phyloP scores from a whole-genome alignment of 2,113 vertebrate species.

The Cacatua alba region DNA sequence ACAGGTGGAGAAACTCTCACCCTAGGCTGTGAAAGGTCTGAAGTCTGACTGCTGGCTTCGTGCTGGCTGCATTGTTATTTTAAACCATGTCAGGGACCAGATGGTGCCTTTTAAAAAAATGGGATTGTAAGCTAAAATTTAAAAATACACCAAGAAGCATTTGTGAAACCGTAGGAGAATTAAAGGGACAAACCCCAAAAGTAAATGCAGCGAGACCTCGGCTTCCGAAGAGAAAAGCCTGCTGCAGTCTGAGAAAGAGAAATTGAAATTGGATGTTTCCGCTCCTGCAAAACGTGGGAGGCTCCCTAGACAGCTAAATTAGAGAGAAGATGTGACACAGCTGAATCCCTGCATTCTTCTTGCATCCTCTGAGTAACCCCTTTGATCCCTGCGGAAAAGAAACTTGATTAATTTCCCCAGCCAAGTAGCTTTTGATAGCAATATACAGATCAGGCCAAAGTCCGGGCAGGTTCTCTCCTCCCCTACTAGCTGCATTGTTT shows the following conservation, averaged over 20 bases:
- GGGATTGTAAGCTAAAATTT: slow-evolving; percentile 35
- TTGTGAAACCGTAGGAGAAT: slow-evolving; percentile 21
- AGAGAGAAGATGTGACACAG: slow-evolving; percentile 21
- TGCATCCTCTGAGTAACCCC: slow-evolving; percentile 5
- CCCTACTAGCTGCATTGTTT: neutral
- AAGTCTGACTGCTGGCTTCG: neutral
- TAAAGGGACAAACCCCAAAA: slow-evolving; percentile 41
- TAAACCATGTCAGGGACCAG: slow-evolving; percentile 43
- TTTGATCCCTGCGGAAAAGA: neutral
- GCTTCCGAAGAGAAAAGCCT: neutral
- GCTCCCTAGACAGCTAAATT: slow-evolving; percentile 18
- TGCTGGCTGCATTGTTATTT: slow-evolving; percentile 27
- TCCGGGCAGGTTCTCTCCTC: neutral
- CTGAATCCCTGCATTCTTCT: neutral
- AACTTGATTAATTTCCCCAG: neutral
- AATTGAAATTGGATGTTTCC: slow-evolving; percentile 19
- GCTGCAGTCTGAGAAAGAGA: neutral
- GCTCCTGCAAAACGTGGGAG: slow-evolving; percentile 10
- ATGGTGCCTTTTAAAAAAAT: neutral
- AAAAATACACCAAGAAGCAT: slow-evolving; percentile 32
- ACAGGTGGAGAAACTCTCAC: neutral
- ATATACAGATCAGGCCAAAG: neutral
- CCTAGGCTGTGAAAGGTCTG: neutral
- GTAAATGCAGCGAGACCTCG: neutral
- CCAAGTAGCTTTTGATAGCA: neutral